Evolutionary conservation across 2,113 vertebrate genomes (phyloP), one percentile per base, ranked within the genome.

Genomic region (Scortum barcoo): DNA sequence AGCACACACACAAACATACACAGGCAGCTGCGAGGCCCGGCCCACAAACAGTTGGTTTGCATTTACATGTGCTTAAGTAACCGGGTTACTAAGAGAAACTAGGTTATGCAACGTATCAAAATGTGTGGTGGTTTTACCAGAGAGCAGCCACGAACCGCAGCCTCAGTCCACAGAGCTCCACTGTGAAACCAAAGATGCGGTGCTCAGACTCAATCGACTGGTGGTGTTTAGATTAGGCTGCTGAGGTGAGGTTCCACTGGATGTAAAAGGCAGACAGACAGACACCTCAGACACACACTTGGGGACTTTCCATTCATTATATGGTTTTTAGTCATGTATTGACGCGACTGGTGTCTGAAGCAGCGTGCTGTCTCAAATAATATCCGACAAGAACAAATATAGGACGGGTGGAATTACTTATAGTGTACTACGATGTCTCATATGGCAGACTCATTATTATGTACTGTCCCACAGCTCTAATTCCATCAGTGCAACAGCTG

Each of bases 121-220:
- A 24, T 0, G 0, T 0, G 1, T 72, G 44, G 82, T 74, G 22
- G 65, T 38, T 90, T 85, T 78, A 80, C 54, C 84, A 88, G 81
- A 72, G 28, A 70, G 17, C 24, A 0, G 46, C 24, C 40, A 26
- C 7, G 12, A 80, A 84, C 68, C 54, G 2, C 80, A 57, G 56
- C 58, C 58, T 63, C 63, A 40, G 48, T 66, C 42, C 7, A 6
- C 46, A 33, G 33, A 36, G 60, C 56, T 42, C 22, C 56, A 3
- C 33, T 10, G 42, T 69, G 50, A 51, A 42, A 63, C 20, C 58
- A 80, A 57, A 57, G 26, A 68, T 0, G n/a, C 40, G 58, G 50
- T 2, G 6, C 50, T 79, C n/a, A 44, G 9, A 53, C 60, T 12
- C 58, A 68, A 22, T 72, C 26, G 33, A 20, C 10, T 69, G 66